A percentile compares a stretch with the other conserved stretches of the same genome.
Evolutionary conservation across 1,140 invertebrate species (phyloP).

Genomic region (Anastatus disparis): DNA sequence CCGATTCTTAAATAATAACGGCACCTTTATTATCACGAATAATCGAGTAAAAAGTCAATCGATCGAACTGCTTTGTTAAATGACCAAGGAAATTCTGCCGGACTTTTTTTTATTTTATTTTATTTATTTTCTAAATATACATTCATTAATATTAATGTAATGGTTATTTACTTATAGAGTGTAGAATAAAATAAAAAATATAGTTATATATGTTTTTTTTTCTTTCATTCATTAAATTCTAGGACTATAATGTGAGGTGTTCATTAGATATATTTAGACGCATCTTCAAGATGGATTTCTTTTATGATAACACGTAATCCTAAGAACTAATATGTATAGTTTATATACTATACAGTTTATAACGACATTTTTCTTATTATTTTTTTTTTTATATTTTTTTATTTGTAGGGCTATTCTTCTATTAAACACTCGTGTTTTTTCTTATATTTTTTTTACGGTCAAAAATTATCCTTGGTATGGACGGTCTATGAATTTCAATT

Average conservation of each 20-base stretch:
- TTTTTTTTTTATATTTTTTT: background rate
- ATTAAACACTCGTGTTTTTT: background rate
- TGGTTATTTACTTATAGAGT: background rate
- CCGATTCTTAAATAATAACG: background rate
- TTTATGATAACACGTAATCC: background rate
- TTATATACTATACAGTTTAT: background rate
- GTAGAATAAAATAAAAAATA: conserved; percentile 55
- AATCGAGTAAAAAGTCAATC: background rate
- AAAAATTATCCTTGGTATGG: background rate
- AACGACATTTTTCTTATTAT: too few species aligned
- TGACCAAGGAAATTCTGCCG: background rate
- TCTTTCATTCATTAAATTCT: conserved; percentile 4
- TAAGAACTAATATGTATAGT: background rate
- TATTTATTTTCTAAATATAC: too few species aligned
- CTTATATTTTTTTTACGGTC: background rate
- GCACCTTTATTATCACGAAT: background rate
- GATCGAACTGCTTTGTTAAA: conserved; percentile 13
- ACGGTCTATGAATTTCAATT: background rate
- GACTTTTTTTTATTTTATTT: too few species aligned
- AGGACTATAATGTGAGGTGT: background rate
- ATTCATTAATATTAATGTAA: too few species aligned
- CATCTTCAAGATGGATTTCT: background rate
- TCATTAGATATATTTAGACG: background rate
- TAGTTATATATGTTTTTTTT: conserved; percentile 26
- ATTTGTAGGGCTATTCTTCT: background rate